A percentile compares a stretch with the other conserved stretches of the same genome.
Conservation (phyloP, 2,113 vertebrate species). For the Dipodomys spectabilis region DNA sequence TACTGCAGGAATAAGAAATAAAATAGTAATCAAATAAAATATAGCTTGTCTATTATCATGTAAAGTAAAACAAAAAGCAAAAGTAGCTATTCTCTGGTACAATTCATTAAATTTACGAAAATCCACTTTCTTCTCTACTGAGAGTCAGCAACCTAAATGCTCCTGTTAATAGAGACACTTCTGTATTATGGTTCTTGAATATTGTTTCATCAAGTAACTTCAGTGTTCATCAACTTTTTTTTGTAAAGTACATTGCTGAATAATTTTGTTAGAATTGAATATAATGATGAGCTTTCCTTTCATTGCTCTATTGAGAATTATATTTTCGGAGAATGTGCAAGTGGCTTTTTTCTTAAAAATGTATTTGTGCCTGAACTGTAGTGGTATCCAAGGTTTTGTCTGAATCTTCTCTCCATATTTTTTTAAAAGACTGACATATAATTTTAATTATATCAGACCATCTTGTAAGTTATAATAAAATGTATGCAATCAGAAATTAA, state of each 20-base stretch:
- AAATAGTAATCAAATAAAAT: conserved; percentile 49
- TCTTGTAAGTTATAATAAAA: background rate
- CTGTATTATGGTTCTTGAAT: background rate
- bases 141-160: background rate
- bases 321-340: background rate
- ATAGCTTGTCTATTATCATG: background rate
- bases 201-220: conserved; percentile 31
- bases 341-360: background rate
- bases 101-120: conserved; percentile 40
- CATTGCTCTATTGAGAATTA: background rate
- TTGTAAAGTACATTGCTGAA: background rate
- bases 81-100: conserved; percentile 9
- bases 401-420: background rate
- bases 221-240: background rate
- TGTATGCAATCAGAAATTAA: background rate
- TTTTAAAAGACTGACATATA: background rate
- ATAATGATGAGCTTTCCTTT: background rate
- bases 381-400: background rate
- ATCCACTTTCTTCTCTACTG: background rate
- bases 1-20: background rate
- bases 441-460: background rate
- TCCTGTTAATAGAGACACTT: background rate
- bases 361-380: background rate
- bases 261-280: background rate
- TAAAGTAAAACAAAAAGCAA: conserved; percentile 37